phyloP scores from a whole-genome alignment of 1,140 invertebrate genomes.

The Bactericera cockerelli region DNA sequence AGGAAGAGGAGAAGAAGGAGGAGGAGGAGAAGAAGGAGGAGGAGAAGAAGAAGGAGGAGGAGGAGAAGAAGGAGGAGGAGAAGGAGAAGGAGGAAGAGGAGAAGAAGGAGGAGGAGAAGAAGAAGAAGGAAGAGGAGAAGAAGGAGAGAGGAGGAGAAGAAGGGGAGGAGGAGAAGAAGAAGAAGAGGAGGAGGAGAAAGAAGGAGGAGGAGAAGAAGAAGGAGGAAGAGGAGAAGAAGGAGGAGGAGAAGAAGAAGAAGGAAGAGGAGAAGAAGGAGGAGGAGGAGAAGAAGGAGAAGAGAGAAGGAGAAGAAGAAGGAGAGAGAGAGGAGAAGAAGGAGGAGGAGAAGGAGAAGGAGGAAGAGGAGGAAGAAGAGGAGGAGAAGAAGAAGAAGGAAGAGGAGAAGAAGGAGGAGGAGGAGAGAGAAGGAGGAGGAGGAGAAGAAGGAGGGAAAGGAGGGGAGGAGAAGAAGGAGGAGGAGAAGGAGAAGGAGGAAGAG shows the following conservation, averaged over 20 bases:
- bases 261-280: constrained; percentile 22
- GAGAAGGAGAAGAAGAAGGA: constrained; percentile 15
- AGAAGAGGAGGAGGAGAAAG: background rate
- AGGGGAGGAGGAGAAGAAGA: constrained; percentile 17
- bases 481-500: background rate
- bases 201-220: constrained; percentile 7
- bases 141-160: constrained; percentile 23
- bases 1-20: constrained; percentile 10
- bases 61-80: constrained; percentile 11
- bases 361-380: background rate
- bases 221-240: constrained; percentile 17
- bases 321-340: constrained; percentile 15
- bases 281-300: constrained; percentile 18
- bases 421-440: no score
- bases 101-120: constrained; percentile 3
- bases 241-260: constrained; percentile 27
- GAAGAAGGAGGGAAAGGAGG: background rate
- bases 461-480: background rate
- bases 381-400: constrained; percentile 1
- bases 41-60: constrained; percentile 10
- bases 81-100: constrained; percentile 21
- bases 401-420: background rate
- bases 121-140: constrained; percentile 4
- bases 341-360: constrained; percentile 19
- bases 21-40: background rate